Evolutionary conservation across 2,113 vertebrate genomes (phyloP).

Genomic region (Xenus cinereus): DNA sequence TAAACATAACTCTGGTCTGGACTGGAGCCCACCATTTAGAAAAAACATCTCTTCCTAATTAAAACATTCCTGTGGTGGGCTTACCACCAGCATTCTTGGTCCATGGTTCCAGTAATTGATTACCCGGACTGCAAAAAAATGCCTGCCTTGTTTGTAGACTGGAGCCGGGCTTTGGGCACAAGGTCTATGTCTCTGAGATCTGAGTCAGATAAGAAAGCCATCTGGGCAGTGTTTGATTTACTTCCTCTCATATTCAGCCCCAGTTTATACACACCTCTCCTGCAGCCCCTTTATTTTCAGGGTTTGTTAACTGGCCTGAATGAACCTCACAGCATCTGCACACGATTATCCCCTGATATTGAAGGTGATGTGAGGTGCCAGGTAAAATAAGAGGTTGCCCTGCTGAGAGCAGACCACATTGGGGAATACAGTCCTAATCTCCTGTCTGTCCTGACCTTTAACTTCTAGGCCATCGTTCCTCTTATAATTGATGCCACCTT

Average conservation of each 20-base stretch:
- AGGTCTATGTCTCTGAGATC: not conserved
- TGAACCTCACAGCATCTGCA: not conserved
- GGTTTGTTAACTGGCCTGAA: not conserved
- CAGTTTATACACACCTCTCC: not conserved
- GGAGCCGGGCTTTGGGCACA: not conserved
- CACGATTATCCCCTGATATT: not conserved
- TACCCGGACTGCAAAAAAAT: not conserved
- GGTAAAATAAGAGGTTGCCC: not conserved
- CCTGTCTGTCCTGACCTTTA: not conserved
- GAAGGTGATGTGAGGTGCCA: not conserved
- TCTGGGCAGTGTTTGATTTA: not conserved
- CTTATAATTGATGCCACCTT: not conserved
- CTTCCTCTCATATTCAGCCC: not conserved
- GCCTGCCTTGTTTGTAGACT: not conserved
- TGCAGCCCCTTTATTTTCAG: not conserved
- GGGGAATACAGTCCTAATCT: not conserved
- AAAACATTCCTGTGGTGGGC: conserved; percentile 30
- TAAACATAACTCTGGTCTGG: conserved; percentile 14
- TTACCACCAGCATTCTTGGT: conserved; percentile 20
- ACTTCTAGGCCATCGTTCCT: not conserved
- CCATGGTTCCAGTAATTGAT: conserved; percentile 21
- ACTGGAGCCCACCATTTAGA: conserved; percentile 7
- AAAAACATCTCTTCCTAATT: conserved; percentile 23
- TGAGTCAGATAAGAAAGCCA: not conserved
- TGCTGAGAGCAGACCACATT: not conserved